phyloP scores from a whole-genome alignment of 2,888 invertebrate genomes.

The Caenorhabditis sp. region DNA sequence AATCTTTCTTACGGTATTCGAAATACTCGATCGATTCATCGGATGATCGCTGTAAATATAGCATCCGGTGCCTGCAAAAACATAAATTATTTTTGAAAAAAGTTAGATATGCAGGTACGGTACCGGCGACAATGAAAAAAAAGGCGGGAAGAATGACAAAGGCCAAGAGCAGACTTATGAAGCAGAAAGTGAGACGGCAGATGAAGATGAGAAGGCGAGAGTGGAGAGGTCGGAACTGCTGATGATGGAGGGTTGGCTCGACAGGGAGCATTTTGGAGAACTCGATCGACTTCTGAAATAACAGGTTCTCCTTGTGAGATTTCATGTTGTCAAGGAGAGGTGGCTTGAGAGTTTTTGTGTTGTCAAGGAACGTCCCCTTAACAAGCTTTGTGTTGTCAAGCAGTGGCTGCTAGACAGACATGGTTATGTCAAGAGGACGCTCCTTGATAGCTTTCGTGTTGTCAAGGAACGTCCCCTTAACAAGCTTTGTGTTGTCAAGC shows the following conservation, averaged over 20 bases:
- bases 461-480: too few species aligned
- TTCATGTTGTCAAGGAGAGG: too few species aligned
- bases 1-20: slow-evolving; percentile 35
- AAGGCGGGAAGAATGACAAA: slow-evolving; percentile 32
- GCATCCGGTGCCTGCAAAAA: slow-evolving; percentile 34
- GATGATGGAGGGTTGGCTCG: not conserved
- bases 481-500: too few species aligned
- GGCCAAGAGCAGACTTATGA: slow-evolving; percentile 13
- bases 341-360: too few species aligned
- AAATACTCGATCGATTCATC: slow-evolving; percentile 45
- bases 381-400: too few species aligned
- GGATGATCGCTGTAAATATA: slow-evolving; percentile 52
- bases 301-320: too few species aligned
- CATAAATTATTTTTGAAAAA: not conserved
- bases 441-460: too few species aligned
- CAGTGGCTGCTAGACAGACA: too few species aligned
- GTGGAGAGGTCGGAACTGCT: slow-evolving; percentile 13
- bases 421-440: too few species aligned
- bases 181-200: slow-evolving; percentile 23
- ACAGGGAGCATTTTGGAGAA: not conserved
- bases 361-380: too few species aligned
- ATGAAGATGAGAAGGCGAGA: slow-evolving; percentile 25
- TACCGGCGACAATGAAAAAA: slow-evolving; percentile 25
- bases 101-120: not conserved
- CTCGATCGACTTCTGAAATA: not conserved